Base-by-base conservation (phyloP, 2,888 invertebrate genomes). In the Limnephilus auricula region DNA sequence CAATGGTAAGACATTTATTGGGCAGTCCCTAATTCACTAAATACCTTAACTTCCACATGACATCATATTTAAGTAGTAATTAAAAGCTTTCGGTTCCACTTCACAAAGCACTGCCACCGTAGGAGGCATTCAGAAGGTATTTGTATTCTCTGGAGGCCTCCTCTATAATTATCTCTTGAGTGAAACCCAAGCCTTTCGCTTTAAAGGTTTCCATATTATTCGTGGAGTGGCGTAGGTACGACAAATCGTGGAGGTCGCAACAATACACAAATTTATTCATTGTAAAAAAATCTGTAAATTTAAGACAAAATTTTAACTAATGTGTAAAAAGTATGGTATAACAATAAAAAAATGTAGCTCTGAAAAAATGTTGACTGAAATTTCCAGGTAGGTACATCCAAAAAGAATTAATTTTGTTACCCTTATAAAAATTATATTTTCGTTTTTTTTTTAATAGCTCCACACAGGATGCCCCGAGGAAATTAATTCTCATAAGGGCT, bases 31-130 rank as follows among this genome's bases (percentile, higher is more conserved):
- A 85, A 85, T 40, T 85, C 85, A 40, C 85, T 30, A 30, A 40
- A 85, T 40, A 32, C 85, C 40, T 34, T n/a, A 85, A 85, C 40
- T 85, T 85, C 85, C 85, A 85, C 85, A 85, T 85, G 85, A 45
- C 85, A 85, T 85, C 85, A 85, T 85, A 85, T 85, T 85, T 85
- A 85, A 85, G 85, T 85, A 40, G n/a, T 85, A 85, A 85, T 85
- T 85, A 85, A 85, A 85, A 40, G 45, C 85, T 85, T 85, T 37
- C 30, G 45, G 18, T 85, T 85, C 85, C 45, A 40, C 85, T 40
- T n/a, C 85, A 65, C 25, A 65, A 65, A 65, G 65, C 65, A 65
- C 6, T 65, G 25, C 65, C 2, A 65, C 65, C n/a, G 25, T 25
- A 65, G 65, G 6, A n/a, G 25, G 65, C n/a, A n/a, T 65, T 65